Percentiles rank a stretch among this genome's conserved stretches.
Conservation (phyloP, 2,888 invertebrate species). For the Melanchra persicariae region DNA sequence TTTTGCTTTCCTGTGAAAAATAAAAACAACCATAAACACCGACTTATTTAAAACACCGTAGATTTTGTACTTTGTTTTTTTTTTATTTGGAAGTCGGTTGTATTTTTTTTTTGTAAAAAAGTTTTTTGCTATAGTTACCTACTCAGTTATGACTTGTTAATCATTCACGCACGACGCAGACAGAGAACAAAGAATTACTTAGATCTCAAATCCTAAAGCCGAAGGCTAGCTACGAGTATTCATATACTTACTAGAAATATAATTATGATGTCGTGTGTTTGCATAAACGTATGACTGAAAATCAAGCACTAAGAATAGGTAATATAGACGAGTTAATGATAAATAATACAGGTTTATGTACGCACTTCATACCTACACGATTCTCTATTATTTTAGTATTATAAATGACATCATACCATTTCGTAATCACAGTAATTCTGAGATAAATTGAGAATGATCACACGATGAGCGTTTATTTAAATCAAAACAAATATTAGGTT, state of each 20-base stretch:
- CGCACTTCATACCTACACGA: not conserved
- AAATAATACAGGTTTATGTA: not conserved
- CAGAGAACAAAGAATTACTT: too few species aligned
- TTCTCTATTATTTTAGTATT: conserved; percentile 16
- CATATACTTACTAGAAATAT: not conserved
- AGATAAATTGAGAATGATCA: conserved; percentile 44
- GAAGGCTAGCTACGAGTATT: not conserved
- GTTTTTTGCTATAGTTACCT: too few species aligned
- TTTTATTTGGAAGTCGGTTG: too few species aligned
- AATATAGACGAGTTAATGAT: not conserved
- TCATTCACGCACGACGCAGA: too few species aligned
- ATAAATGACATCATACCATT: conserved; percentile 44
- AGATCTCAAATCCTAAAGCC: not conserved
- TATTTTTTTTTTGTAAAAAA: too few species aligned
- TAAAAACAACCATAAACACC: too few species aligned
- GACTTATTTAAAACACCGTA: too few species aligned
- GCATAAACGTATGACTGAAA: not conserved
- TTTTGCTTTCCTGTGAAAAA: too few species aligned
- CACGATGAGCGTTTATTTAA: not conserved
- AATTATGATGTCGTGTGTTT: not conserved
- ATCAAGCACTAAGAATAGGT: not conserved
- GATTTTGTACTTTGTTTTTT: too few species aligned
- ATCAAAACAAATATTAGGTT: not conserved
- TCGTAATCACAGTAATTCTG: conserved; percentile 26
- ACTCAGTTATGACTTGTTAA: too few species aligned